Evolutionary conservation across 1,140 invertebrate species (phyloP), one percentile per base, ranked within the genome.

Genomic region (Danaus melanippus): DNA sequence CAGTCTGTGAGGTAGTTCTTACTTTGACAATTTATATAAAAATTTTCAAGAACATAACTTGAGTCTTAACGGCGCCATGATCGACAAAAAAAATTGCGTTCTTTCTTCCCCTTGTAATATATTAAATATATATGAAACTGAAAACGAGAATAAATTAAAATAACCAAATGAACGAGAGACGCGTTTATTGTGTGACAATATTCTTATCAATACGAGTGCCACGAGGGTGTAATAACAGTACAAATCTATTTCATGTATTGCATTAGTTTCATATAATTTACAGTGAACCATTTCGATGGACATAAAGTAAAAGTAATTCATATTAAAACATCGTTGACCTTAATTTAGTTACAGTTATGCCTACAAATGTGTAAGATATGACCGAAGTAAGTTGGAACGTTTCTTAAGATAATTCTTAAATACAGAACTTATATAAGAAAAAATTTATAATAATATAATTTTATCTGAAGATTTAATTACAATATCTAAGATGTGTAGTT

Each of bases 171-270:
- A 73, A 76, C 60, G 73, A 66, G 66, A 68, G 60, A 68, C 65
- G 65, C 68, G 56, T 69, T 66, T 65, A 70, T 67, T 58, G 57
- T 70, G 74, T 76, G 70, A 72, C 64, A 67, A 71, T 71, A 63
- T 65, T 62, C 69, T 77, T 77, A 68, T 62, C 60, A 74, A 60
- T 60, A 62, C 69, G 77, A 75, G 76, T 79, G 79, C 76, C 66
- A 71, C 56, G 62, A 66, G 75, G 75, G 76, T 74, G 71, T 75
- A 64, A 80, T 64, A 60, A 64, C 62, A 53, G 57, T 69, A 74
- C 66, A 71, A 71, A 70, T 67, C 64, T 69, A 73, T 69, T 62
- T 67, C 64, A 62, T 67, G 53, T 71, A 77, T 72, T 76, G 67
- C 64, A 67, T 71, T 74, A 55, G 49, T 64, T 74, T 40, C 40